These are phyloP conservation scores for Rhopalosiphum maidis DNA, from an alignment of 1,140 invertebrate species.

Conservation along the genomic window DNA sequence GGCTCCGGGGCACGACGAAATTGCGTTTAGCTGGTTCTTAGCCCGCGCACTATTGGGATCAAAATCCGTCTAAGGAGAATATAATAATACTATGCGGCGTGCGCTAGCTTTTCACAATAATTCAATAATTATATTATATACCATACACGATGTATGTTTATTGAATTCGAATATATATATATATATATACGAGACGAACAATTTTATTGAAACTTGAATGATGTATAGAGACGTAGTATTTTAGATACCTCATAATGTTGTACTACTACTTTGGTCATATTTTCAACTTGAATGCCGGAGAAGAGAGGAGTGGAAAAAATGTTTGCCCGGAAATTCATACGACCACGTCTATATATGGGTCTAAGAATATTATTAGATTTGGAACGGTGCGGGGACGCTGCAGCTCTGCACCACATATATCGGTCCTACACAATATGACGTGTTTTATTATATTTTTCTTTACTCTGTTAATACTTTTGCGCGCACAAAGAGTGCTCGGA, in stretches of 20 bases:
- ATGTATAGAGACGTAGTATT: too few relatives aligned
- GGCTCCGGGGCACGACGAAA: not conserved
- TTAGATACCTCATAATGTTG: too few relatives aligned
- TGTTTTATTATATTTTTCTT: not conserved
- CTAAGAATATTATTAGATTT: not conserved
- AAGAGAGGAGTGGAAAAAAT: not conserved
- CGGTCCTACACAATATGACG: not conserved
- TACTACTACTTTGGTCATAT: not conserved
- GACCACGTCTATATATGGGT: not conserved
- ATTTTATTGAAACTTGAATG: too few relatives aligned
- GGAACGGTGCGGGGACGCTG: too few relatives aligned
- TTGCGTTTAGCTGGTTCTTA: not conserved
- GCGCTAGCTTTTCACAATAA: too few relatives aligned
- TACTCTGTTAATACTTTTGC: not conserved
- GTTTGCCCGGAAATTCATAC: not conserved
- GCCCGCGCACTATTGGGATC: too few relatives aligned
- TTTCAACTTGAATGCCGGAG: not conserved
- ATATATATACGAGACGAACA: too few relatives aligned
- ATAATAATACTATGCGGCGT: not conserved
- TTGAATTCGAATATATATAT: too few relatives aligned
- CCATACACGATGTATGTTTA: too few relatives aligned
- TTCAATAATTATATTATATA: too few relatives aligned
- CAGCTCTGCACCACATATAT: not conserved
- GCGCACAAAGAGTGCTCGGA: not conserved
- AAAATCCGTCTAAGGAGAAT: not conserved